Evolutionary conservation across 2,888 invertebrate genomes (phyloP), one percentile per base, ranked within the genome.

Genomic region (Hybos culiciformis): DNA sequence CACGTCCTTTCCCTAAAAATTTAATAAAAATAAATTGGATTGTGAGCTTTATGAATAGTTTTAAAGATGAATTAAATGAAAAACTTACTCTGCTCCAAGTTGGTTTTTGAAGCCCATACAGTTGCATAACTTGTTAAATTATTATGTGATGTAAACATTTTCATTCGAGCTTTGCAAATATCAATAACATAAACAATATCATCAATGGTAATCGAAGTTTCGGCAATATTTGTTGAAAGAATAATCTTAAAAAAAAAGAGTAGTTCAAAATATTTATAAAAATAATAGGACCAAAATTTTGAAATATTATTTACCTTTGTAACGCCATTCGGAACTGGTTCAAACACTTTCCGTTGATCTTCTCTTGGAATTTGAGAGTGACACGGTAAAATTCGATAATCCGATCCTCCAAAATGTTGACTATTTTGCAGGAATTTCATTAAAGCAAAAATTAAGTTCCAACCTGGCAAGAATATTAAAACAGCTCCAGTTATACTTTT

Each of bases 81-180:
- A 15, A 23, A 46, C 46, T 64, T 63, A 33, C 67, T 58, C 70
- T 98, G 98, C 62, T 93, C 91, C 46, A 97, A 67, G 67, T 96
- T 97, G 0, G 94, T 92, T 61, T 77, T 79, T 47, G 92, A 91
- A 0, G 94, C 94, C 90, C 90, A 91, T 2, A 87, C 93, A 0
- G 96, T 96, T 1, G 94, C 94, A 60, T 96, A 97, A 56, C 93
- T 93, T 0, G 96, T 96, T 83, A 98, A 88, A 64, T 98, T 97
- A 66, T 97, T 98, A 65, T 96, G 94, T 0, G 94, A 91, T 0
- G 96, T 96, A 60, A 96, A 97, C 59, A 96, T 72, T 61, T 97
- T 96, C 79, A 96, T 90, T 63, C 96, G 93, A 0, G 92, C 87
- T 66, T 96, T 94, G 70, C 97, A 94, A 34, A 87, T 86, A 63